These are phyloP conservation scores for Rhinichthys osculus DNA, from an alignment of 2,797 vertebrate genomes.

Conservation along the genomic window DNA sequence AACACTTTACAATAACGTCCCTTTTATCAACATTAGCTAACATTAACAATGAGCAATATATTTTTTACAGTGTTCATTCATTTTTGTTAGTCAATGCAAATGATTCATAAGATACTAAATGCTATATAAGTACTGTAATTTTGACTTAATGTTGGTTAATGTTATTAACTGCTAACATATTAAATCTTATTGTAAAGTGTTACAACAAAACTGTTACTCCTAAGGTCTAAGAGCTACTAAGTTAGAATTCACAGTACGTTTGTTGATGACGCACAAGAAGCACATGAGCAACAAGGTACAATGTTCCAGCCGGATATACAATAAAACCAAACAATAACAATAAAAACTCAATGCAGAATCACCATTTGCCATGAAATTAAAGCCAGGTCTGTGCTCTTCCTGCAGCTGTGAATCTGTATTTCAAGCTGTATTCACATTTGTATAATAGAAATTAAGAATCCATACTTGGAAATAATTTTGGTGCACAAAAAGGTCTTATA, in stretches of 20 bases:
- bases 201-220: not conserved
- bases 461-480: not conserved
- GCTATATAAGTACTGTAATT: not conserved
- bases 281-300: not conserved
- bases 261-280: not conserved
- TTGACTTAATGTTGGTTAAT: not conserved
- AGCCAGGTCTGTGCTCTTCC: not conserved
- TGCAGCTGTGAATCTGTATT: not conserved
- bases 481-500: not conserved
- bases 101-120: not conserved
- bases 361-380: not conserved
- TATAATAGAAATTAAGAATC: constrained; percentile 13
- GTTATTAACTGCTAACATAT: not conserved
- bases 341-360: not conserved
- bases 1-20: not conserved
- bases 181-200: not conserved
- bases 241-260: not conserved
- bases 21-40: not conserved
- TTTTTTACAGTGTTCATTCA: not conserved
- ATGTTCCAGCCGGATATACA: not conserved
- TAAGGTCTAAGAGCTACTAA: not conserved
- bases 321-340: not conserved
- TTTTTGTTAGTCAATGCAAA: not conserved
- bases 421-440: not conserved
- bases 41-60: not conserved